Percentiles rank a stretch among this genome's conserved stretches.
phyloP scores from a whole-genome alignment of 2,888 invertebrate genomes.

The Mythimna albipuncta region DNA sequence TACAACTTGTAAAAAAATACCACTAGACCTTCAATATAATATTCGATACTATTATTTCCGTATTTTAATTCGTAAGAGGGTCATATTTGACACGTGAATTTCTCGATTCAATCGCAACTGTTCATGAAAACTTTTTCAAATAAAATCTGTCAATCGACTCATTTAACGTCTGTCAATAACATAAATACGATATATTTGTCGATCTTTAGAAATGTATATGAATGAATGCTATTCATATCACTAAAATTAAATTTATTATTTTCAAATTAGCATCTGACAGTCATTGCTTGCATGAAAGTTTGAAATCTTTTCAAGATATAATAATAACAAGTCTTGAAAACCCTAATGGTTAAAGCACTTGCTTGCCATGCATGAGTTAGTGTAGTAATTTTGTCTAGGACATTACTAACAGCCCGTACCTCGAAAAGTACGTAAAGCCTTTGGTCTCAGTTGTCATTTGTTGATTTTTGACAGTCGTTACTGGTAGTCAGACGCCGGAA shows the following conservation, averaged over 20 bases:
- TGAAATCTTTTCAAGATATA: neutral
- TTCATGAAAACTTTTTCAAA: constrained; percentile 32
- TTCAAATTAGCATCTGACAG: neutral
- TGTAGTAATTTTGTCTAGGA: too few species aligned
- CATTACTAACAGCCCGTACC: too few species aligned
- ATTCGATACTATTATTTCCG: constrained; percentile 43
- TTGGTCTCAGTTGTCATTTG: too few species aligned
- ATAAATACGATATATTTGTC: constrained; percentile 25
- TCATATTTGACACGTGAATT: constrained; percentile 30
- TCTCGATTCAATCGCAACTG: constrained; percentile 10
- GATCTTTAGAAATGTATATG: constrained; percentile 10
- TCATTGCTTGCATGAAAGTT: neutral
- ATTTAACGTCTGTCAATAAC: constrained; percentile 22
- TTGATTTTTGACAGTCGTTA: too few species aligned
- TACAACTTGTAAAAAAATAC: constrained; percentile 41
- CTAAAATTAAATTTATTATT: constrained; percentile 22
- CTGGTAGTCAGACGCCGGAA: too few species aligned
- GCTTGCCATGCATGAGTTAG: too few species aligned
- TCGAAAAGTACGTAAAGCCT: too few species aligned
- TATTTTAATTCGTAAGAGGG: constrained; percentile 18
- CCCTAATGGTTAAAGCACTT: too few species aligned
- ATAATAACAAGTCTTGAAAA: too few species aligned
- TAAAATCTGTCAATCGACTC: constrained; percentile 15
- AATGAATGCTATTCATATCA: neutral
- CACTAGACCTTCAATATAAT: constrained; percentile 48